Conservation (phyloP, 2,888 invertebrate species). For the Clivina fossor region DNA sequence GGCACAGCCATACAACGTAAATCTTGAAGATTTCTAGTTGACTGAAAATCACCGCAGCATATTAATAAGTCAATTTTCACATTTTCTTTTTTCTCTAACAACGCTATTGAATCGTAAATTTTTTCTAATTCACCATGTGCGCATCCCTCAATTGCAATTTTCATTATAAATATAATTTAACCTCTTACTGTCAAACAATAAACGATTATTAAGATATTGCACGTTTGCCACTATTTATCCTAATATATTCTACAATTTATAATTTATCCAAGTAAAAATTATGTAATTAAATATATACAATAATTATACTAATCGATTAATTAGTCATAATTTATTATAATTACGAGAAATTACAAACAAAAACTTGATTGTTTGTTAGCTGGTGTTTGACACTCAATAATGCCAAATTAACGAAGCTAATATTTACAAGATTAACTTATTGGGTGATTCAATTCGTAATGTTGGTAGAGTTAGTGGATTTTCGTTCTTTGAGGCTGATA, state of each 20-base stretch:
- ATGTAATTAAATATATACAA: background rate
- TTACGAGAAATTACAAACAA: slow-evolving; percentile 1
- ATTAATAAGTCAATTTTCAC: slow-evolving; percentile 88
- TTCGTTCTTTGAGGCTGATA: slow-evolving; percentile 29
- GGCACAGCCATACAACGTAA: slow-evolving; percentile 95
- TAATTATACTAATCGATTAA: background rate
- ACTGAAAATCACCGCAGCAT: slow-evolving; percentile 98
- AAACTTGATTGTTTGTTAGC: too few species aligned
- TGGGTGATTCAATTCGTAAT: slow-evolving; percentile 17
- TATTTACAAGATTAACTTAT: slow-evolving; percentile 15
- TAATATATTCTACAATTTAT: too few species aligned
- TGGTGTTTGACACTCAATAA: slow-evolving; percentile 23
- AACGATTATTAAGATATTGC: too few species aligned
- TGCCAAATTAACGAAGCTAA: slow-evolving; percentile 25
- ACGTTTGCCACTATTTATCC: too few species aligned
- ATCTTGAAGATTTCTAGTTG: slow-evolving; percentile 87
- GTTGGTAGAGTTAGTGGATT: slow-evolving; percentile 26
- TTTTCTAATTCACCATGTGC: slow-evolving; percentile 96
- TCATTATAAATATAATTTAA: slow-evolving; percentile 61
- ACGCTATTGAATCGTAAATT: slow-evolving; percentile 84
- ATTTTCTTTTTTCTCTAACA: slow-evolving; percentile 71
- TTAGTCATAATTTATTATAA: background rate
- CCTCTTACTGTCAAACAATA: background rate
- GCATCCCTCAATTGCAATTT: slow-evolving; percentile 95
- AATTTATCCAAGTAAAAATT: too few species aligned